These are phyloP conservation scores for Oophaga sylvatica DNA, from an alignment of 2,797 vertebrate species.

Conservation along the genomic window DNA sequence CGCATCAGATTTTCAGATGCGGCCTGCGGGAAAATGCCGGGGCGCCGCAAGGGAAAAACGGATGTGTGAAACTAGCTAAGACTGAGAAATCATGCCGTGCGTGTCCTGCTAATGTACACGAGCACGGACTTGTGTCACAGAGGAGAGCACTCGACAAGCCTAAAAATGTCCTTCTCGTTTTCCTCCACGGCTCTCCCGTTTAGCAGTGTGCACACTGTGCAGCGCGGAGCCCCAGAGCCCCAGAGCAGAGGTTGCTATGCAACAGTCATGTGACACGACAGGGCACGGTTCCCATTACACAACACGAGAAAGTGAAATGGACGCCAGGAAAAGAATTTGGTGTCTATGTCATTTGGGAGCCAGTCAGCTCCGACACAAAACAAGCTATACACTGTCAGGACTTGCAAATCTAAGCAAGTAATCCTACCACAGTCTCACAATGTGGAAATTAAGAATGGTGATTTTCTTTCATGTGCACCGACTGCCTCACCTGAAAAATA, in stretches of 20 bases:
- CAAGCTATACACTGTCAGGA: constrained; percentile 24
- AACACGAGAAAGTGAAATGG: constrained; percentile 58
- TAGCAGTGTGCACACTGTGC: constrained; percentile 44
- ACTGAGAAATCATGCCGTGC: not conserved
- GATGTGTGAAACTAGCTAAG: too few species aligned
- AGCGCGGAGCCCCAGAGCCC: constrained; percentile 46
- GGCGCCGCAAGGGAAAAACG: too few species aligned
- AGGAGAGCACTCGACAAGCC: constrained; percentile 11
- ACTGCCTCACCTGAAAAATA: not conserved
- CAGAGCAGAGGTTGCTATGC: constrained; percentile 55
- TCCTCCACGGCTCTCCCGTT: constrained; percentile 47
- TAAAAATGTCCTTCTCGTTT: constrained; percentile 58
- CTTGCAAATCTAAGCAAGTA: constrained; percentile 12
- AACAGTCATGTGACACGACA: constrained; percentile 56
- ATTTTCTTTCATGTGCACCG: not conserved
- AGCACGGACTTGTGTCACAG: constrained; percentile 27
- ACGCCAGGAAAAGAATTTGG: constrained; percentile 53
- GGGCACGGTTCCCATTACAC: constrained; percentile 57
- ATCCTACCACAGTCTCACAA: constrained; percentile 1
- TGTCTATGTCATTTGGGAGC: constrained; percentile 47
- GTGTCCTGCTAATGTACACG: not conserved
- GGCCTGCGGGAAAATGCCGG: too few species aligned
- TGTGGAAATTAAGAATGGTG: not conserved
- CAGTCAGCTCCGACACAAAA: constrained; percentile 40
- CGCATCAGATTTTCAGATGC: too few species aligned